A percentile compares a stretch with the other conserved stretches of the same genome.
phyloP scores from a whole-genome alignment of 2,113 vertebrate species.

The Leucoraja erinaceus region DNA sequence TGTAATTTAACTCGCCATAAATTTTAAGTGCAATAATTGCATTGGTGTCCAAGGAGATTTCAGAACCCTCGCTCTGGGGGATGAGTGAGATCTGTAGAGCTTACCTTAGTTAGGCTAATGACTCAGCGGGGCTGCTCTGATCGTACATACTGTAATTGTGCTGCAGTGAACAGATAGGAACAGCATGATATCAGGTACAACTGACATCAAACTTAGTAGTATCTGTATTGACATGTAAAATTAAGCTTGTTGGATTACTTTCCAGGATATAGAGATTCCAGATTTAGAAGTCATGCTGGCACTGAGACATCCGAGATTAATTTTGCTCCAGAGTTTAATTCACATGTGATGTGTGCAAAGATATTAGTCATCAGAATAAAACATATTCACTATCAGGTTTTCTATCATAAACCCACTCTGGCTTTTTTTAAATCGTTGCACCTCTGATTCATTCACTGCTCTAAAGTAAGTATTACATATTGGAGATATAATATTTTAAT shows the following conservation, averaged over 20 bases:
- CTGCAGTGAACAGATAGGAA: not conserved
- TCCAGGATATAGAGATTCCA: not conserved
- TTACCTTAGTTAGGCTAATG: conserved; percentile 13
- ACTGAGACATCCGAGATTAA: not conserved
- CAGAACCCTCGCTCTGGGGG: not conserved
- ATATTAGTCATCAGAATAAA: not conserved
- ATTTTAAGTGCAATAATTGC: not conserved
- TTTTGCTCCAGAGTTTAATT: not conserved
- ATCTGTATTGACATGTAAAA: conserved; percentile 16
- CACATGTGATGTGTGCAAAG: not conserved
- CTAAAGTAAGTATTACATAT: not conserved
- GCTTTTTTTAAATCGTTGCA: not conserved
- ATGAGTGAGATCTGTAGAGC: conserved; percentile 4
- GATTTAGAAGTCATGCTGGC: not conserved
- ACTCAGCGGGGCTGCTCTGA: not conserved
- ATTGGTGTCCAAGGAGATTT: not conserved
- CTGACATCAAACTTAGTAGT: not conserved
- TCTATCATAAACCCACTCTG: not conserved
- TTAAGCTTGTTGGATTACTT: conserved; percentile 7
- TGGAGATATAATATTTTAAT: not conserved
- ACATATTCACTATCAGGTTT: not conserved
- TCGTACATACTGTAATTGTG: not conserved
- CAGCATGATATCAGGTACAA: not conserved
- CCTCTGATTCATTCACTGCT: not conserved
- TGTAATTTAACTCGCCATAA: not conserved